Base-by-base conservation (phyloP, 2,888 invertebrate species). In the Drosophila barbarae region DNA sequence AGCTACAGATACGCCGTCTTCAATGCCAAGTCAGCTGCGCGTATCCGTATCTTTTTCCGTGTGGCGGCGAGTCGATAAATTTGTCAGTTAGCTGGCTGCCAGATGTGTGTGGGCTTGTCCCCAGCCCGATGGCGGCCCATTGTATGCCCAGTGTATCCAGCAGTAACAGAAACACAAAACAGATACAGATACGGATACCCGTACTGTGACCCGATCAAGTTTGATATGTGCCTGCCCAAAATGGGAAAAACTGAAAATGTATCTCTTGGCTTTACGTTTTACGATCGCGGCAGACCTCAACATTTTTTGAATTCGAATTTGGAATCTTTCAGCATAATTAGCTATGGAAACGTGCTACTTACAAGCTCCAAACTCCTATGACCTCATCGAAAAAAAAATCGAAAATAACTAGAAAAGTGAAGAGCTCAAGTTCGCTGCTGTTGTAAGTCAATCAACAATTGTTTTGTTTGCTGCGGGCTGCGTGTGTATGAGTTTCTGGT, bases 1-100 rank as follows among this genome's bases (percentile, higher is more conserved):
- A 60, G 41, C 32, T 42, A 61, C 49, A 59, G 50, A 51, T 61
- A 69, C 55, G 38, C 35, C 38, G 18, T 64, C 52, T 53, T 84
- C 79, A 79, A 79, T 79, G 79, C 79, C 84, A 79, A 84, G 79
- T 78, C 76, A 74, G 69, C 78, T 71, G 72, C 85, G 71, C 70
- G 80, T 85, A 74, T 77, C 77, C 70, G 83, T 85, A 74, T 77
- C 80, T 81, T 83, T 81, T 81, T 83, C 83, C 85, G 81, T 83
- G 74, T 59, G 59, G 59, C 77, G 73, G 77, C 77, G 70, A 79
- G 77, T 83, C 85, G 75, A 85, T 81, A 85, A 71, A 71, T 71
- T 74, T 81, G 70, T 73, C 83, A 83, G 72, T 58, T 49, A 63
- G 46, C 41, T 50, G 51, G 53, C 61, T 32, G 55, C 46, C 63